These are phyloP conservation scores for Epizoanthus rinbou DNA, from an alignment of 92 coral and sea anemone species.

Conservation along the genomic window DNA sequence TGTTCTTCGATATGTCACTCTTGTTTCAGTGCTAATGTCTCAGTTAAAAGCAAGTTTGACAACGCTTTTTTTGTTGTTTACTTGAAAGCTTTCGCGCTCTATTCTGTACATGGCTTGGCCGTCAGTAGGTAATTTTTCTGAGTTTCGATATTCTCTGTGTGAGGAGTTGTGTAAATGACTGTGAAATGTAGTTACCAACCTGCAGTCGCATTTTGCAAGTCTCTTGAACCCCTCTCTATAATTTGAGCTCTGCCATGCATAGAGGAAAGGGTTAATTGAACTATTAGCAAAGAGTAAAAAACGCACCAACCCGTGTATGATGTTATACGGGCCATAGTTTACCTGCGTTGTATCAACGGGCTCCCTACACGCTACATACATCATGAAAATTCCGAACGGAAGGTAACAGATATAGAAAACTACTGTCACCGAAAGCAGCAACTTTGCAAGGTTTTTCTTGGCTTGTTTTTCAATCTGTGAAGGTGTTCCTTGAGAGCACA, in stretches of 20 bases:
- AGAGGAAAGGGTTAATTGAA: constrained; percentile 55
- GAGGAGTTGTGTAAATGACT: no score
- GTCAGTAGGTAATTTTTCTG: no score
- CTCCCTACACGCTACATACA: constrained; percentile 1
- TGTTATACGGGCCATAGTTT: constrained; percentile 13
- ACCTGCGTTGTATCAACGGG: neutral
- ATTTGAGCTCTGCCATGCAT: constrained; percentile 61
- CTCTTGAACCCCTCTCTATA: constrained; percentile 45
- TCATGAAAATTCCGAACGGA: constrained; percentile 55
- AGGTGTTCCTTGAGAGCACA: constrained; percentile 31
- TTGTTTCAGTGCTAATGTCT: no score
- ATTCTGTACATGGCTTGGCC: no score
- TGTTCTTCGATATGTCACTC: no score
- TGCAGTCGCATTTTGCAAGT: constrained; percentile 13
- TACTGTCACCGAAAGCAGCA: constrained; percentile 47
- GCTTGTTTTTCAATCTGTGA: constrained; percentile 7
- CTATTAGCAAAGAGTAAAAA: constrained; percentile 55
- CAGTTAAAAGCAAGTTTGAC: no score
- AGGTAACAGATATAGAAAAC: constrained; percentile 52
- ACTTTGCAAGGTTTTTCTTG: constrained; percentile 59
- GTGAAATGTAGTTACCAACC: neutral
- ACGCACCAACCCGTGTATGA: constrained; percentile 40
- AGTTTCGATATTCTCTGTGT: no score
- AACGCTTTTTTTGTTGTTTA: no score
- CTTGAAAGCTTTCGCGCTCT: no score